Evolutionary conservation across 1,140 invertebrate species (phyloP).

Genomic region (Danaus melanippus): DNA sequence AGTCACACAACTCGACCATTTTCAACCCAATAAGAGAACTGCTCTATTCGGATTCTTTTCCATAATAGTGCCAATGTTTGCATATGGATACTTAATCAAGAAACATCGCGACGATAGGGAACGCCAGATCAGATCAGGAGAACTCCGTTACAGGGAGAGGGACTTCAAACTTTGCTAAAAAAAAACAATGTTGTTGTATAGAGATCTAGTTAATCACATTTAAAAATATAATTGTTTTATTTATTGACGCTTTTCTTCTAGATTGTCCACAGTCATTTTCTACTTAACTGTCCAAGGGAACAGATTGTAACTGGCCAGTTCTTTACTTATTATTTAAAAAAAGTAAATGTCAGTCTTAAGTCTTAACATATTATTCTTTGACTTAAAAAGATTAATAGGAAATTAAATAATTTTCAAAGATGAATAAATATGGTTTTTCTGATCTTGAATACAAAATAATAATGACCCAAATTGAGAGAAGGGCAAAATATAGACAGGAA

Average conservation of each 20-base stretch:
- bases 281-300: background rate
- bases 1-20: conserved; percentile 76
- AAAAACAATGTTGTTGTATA: conserved; percentile 6
- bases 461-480: conserved; percentile 71
- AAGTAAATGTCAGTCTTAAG: background rate
- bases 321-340: background rate
- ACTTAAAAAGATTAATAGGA: too few relatives aligned
- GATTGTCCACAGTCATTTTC: conserved; percentile 6
- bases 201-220: conserved; percentile 13
- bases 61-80: conserved; percentile 74
- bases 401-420: conserved; percentile 17
- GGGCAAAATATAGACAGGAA: conserved; percentile 73
- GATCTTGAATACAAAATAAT: conserved; percentile 64
- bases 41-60: conserved; percentile 68
- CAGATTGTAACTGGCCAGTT: background rate
- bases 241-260: conserved; percentile 14
- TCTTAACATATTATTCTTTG: too few relatives aligned
- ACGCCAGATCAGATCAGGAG: conserved; percentile 75
- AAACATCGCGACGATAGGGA: conserved; percentile 73
- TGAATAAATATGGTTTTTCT: conserved; percentile 45
- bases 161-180: conserved; percentile 40
- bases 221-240: conserved; percentile 19
- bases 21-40: conserved; percentile 77
- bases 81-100: conserved; percentile 72
- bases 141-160: conserved; percentile 82